These are phyloP conservation scores for Corythornis vintsioides DNA, from an alignment of 2,113 vertebrate species.

Conservation along the genomic window DNA sequence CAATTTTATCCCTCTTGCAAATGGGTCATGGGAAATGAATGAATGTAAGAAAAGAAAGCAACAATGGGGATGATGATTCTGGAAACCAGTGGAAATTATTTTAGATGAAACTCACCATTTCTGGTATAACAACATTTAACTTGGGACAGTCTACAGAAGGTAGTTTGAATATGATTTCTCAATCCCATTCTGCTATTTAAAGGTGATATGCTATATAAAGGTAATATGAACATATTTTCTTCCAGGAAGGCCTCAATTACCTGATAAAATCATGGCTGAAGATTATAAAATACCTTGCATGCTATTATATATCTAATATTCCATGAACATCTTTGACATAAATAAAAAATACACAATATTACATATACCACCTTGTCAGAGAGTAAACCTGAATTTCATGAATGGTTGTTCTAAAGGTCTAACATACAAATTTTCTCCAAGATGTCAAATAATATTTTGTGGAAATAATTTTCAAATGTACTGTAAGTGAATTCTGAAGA, in stretches of 20 bases:
- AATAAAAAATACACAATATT: not conserved
- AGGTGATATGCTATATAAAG: not conserved
- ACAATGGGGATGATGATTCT: not conserved
- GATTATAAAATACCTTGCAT: not conserved
- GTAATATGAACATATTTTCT: not conserved
- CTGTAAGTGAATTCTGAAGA: conserved; percentile 6
- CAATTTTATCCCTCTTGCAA: not conserved
- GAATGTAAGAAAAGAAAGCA: not conserved
- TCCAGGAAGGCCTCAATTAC: not conserved
- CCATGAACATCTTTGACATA: not conserved
- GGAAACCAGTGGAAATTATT: not conserved
- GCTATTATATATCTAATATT: not conserved
- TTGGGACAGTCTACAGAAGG: not conserved
- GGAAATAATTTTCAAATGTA: conserved; percentile 12
- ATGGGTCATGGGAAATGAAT: not conserved
- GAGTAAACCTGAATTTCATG: not conserved
- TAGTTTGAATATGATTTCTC: not conserved
- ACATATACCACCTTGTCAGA: not conserved
- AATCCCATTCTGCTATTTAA: not conserved
- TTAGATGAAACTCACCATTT: not conserved
- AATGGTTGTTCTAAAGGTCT: not conserved
- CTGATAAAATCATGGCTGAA: not conserved
- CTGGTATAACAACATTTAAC: not conserved
- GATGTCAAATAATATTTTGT: not conserved
- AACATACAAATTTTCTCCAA: not conserved